Evolutionary conservation across 2,888 invertebrate genomes (phyloP), one percentile per base, ranked within the genome.

Genomic region (Pardosa pseudoannulata): DNA sequence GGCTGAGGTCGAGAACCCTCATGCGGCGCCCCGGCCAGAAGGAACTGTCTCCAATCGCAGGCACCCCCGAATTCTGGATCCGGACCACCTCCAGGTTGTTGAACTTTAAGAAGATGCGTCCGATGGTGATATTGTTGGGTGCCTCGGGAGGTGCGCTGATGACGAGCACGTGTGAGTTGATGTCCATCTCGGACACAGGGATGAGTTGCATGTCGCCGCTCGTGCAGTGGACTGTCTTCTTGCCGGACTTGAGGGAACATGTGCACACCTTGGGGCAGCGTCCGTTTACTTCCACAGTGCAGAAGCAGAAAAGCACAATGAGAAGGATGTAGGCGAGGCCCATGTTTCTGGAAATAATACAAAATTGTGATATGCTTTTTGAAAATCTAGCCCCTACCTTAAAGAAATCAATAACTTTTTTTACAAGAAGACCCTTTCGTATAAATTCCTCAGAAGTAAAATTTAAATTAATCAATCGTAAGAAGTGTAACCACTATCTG

Each of bases 11-110:
- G 89, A 95, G 92, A 11, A 92, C 89, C 88, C 92, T 91, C 13
- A 90, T 28, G 6, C 70, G 41, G 23, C 74, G 64, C 1, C 89
- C 88, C 0, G 89, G 90, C 96, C 96, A 96, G 91, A 96, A 96
- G 0, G 95, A 94, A 90, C 95, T 94, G 90, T 94, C 94, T 0
- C 96, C 96, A 87, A 96, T 95, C 39, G 95, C 94, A n/a, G 95
- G 95, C 32, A 96, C 92, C 90, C 94, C 94, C 0, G 96, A 96
- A 67, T 90, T 87, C 5, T 90, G 90, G 70, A 89, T 95, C 90
- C 94, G 94, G 16, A 96, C 92, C 91, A 95, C 95, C 91, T 95
- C 94, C 65, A 96, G 93, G 79, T 91, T 91, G 78, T 92, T 91
- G 89, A 93, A 92, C 74, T 93, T 92, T 88, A 94, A 93, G 90